A percentile compares a stretch with the other conserved stretches of the same genome.
Evolutionary conservation across 2,888 invertebrate genomes (phyloP).

Genomic region (Phoenoteleia sp.): DNA sequence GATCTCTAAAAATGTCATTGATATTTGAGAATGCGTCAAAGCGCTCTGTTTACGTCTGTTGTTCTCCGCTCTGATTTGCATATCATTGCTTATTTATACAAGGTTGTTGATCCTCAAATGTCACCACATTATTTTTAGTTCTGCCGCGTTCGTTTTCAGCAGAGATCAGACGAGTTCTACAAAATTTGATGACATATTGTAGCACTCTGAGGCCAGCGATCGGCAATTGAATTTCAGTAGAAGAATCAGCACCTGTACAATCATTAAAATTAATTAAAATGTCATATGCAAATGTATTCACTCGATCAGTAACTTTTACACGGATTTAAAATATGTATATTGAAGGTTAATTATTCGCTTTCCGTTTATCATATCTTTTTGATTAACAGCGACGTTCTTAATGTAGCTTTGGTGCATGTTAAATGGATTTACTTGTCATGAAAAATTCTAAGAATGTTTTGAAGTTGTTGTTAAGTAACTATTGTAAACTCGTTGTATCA

Average conservation of each 20-base stretch:
- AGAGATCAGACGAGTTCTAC: too few relatives aligned
- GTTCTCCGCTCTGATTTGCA: not conserved
- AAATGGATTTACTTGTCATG: too few relatives aligned
- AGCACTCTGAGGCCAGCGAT: too few relatives aligned
- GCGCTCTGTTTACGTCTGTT: not conserved
- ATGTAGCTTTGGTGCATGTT: not conserved
- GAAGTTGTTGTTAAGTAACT: too few relatives aligned
- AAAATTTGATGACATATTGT: too few relatives aligned
- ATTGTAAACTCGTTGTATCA: too few relatives aligned
- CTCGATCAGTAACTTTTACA: conserved; percentile 3
- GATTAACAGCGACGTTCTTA: not conserved
- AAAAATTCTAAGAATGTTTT: too few relatives aligned
- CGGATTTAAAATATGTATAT: not conserved
- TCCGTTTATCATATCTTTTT: not conserved
- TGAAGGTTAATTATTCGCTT: conserved; percentile 22
- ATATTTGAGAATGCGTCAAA: conserved; percentile 12
- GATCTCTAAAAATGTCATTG: conserved; percentile 38
- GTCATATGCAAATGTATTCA: conserved; percentile 22
- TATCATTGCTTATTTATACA: conserved; percentile 29
- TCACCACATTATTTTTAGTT: conserved; percentile 3
- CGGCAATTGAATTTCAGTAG: too few relatives aligned
- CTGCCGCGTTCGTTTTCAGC: too few relatives aligned
- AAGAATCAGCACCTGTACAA: conserved; percentile 17
- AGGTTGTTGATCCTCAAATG: conserved; percentile 33
- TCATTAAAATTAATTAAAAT: conserved; percentile 31